These are phyloP conservation scores for Clarias platycephalus DNA, from an alignment of 2,797 vertebrate species.

Conservation along the genomic window DNA sequence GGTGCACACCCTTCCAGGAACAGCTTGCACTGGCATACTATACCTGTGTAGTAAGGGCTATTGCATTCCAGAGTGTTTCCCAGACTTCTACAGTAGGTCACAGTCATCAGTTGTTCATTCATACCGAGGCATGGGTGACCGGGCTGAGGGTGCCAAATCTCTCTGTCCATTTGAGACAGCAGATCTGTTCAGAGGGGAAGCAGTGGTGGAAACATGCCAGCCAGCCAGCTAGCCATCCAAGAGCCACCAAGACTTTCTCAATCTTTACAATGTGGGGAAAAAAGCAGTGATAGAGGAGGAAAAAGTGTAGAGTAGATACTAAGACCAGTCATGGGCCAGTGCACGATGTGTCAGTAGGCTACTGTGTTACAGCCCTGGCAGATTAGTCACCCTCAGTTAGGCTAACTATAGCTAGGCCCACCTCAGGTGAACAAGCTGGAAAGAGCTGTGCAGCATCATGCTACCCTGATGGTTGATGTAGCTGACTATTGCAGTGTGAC, in stretches of 20 bases:
- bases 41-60: background rate
- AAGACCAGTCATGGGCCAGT: background rate
- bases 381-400: background rate
- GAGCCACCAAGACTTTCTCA: background rate
- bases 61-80: background rate
- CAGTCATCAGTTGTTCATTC: background rate
- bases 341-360: background rate
- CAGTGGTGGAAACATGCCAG: background rate
- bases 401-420: background rate
- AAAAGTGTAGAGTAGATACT: background rate
- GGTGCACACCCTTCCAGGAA: background rate
- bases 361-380: background rate
- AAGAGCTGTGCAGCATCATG: background rate
- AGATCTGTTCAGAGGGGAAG: conserved; percentile 3
- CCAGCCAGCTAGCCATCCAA: background rate
- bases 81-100: background rate
- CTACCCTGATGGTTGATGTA: background rate
- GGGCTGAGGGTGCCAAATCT: background rate
- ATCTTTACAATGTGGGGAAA: background rate
- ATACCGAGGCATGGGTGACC: background rate
- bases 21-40: background rate
- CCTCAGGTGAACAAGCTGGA: background rate
- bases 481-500: background rate
- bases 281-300: background rate
- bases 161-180: background rate